A percentile compares a stretch with the other conserved stretches of the same genome.
These are phyloP conservation scores for Heteromormyrus szaboi DNA, from an alignment of 2,797 vertebrate species.

Conservation along the genomic window DNA sequence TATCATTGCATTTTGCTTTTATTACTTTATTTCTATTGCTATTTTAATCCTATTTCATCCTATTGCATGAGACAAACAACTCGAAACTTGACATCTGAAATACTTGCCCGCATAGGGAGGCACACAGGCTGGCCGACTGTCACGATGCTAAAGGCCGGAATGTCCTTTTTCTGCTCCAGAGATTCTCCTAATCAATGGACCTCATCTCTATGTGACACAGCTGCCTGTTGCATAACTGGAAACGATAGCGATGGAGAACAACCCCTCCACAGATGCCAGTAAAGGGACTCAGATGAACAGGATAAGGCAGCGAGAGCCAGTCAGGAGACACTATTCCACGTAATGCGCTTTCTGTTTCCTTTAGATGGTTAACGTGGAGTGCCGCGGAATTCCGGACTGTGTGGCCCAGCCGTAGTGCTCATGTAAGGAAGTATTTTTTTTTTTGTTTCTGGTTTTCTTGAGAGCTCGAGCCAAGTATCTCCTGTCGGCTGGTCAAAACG, in stretches of 20 bases:
- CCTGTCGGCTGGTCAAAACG: background rate
- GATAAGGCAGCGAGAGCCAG: background rate
- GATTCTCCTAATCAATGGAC: background rate
- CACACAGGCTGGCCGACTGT: background rate
- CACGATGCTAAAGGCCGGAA: background rate
- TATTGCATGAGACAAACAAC: background rate
- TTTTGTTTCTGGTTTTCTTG: background rate
- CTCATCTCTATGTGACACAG: background rate
- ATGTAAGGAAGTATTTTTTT: background rate
- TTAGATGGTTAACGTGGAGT: background rate
- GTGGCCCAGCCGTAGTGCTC: background rate
- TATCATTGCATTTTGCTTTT: background rate
- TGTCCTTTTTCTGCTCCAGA: background rate
- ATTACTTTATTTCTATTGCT: background rate
- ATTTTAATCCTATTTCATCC: background rate
- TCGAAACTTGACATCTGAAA: background rate
- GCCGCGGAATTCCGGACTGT: background rate
- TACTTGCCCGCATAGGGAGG: background rate
- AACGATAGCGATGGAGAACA: background rate
- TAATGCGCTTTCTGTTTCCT: background rate
- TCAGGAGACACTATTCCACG: background rate
- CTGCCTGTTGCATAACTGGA: background rate
- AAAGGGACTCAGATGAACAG: background rate
- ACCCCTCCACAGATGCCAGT: background rate
- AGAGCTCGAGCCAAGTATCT: background rate